Base-by-base conservation (phyloP, 92 coral and sea anemone genomes). In the Meandrina meandrites region DNA sequence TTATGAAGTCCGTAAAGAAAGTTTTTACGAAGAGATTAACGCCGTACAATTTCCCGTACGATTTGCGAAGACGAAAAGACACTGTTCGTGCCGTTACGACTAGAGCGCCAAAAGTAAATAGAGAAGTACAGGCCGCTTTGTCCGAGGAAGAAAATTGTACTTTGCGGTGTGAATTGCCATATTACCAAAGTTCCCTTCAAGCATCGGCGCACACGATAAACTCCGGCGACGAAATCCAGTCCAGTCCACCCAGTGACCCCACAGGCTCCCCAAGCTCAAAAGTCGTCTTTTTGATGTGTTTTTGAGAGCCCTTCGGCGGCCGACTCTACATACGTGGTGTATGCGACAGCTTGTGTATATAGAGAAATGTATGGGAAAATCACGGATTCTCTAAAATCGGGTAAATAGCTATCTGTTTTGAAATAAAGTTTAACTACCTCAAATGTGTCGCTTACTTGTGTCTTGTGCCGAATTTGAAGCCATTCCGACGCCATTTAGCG, bases 1-100 rank as follows among this genome's bases (percentile, higher is more conserved):
- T 51, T 51, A 78, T 78, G 82, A 78, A 78, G 67, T 78, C 82
- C 82, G 42, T 51, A 37, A 78, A 78, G 69, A 78, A 53, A 57
- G 82, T 78, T 78, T 28, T 78, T 12, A 45, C 1, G 60, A 78
- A 35, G 67, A 54, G 31, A 51, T 21, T 78, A n/a, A n/a, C n/a
- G n/a, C n/a, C n/a, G n/a, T n/a, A n/a, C n/a, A n/a, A n/a, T 24
- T 28, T 68, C 28, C 82, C 40, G 42, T 78, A 78, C 51, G n/a
- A 78, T 54, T 71, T 71, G 24, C 76, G 76, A 71, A 71, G 76
- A 3, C 8, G 76, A 35, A 71, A 71, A 31, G 8, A 4, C 5
- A 34, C 82, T 37, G 68, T 51, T 51, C 42, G 40, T 68, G 69
- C 31, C 4, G 42, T 30, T 54, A 27, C 9, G 24, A 6, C 67